Conservation (phyloP, 2,888 invertebrate genomes). For the Sympetrum striolatum region DNA sequence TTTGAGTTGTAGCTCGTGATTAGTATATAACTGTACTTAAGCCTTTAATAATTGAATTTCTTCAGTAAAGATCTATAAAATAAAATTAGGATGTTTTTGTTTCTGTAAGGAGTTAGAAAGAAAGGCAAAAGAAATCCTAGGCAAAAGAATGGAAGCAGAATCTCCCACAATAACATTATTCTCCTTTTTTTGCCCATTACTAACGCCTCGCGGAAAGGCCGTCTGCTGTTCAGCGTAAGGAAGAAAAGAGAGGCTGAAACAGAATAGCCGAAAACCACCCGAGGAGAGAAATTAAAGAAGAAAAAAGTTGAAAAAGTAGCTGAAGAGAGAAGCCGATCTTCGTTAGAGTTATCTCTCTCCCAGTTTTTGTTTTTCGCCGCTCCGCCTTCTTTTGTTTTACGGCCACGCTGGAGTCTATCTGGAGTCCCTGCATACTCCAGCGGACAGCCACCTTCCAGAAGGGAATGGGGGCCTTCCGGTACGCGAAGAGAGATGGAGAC, state of each 20-base stretch:
- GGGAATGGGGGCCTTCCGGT: background rate
- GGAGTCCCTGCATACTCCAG: background rate
- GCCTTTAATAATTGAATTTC: too few relatives aligned
- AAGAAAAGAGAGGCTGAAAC: too few relatives aligned
- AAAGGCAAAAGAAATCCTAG: too few relatives aligned
- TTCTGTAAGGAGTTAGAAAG: too few relatives aligned
- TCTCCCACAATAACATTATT: background rate
- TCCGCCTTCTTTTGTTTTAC: background rate
- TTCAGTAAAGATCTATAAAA: too few relatives aligned
- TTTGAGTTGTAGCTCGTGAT: too few relatives aligned
- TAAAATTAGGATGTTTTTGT: too few relatives aligned
- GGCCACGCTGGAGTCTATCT: background rate
- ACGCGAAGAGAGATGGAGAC: background rate
- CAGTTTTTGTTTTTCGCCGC: background rate
- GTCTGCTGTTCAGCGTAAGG: too few relatives aligned
- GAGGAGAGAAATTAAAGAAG: background rate
- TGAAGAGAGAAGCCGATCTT: background rate
- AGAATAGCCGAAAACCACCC: background rate
- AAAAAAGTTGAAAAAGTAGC: background rate
- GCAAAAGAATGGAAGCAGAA: too few relatives aligned
- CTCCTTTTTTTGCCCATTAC: background rate
- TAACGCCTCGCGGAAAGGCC: background rate
- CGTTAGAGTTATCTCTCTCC: background rate
- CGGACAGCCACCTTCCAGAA: background rate
- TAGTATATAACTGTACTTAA: too few relatives aligned